Conservation (phyloP, 1,140 invertebrate genomes). For the Zaprionus inermis region DNA sequence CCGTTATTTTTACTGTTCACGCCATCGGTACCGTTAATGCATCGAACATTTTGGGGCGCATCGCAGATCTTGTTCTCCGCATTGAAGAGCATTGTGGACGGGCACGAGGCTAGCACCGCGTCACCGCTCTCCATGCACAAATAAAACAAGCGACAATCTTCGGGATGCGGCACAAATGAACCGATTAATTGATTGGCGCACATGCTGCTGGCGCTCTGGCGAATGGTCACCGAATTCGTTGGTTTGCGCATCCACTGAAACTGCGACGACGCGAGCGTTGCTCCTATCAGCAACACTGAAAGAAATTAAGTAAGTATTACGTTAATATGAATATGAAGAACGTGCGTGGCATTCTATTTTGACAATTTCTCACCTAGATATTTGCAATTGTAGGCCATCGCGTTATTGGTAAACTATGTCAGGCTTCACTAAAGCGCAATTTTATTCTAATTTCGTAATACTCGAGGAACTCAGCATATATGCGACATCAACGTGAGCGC, state of each 20-base stretch:
- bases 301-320: not conserved
- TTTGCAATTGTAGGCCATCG: slow-evolving; percentile 21
- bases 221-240: slow-evolving; percentile 70
- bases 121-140: slow-evolving; percentile 74
- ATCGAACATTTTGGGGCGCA: slow-evolving; percentile 60
- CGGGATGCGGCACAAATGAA: slow-evolving; percentile 68
- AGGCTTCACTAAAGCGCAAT: slow-evolving; percentile 56
- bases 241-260: slow-evolving; percentile 48
- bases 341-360: not conserved
- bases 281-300: slow-evolving; percentile 8
- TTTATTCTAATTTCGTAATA: slow-evolving; percentile 75
- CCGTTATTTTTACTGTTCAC: not conserved
- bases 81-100: slow-evolving; percentile 75
- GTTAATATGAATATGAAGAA: too few species aligned
- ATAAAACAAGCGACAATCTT: slow-evolving; percentile 72
- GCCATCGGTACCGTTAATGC: slow-evolving; percentile 42
- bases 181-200: slow-evolving; percentile 64
- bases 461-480: slow-evolving; percentile 63
- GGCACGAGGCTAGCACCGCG: slow-evolving; percentile 70
- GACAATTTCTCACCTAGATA: slow-evolving; percentile 12
- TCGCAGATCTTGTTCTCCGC: slow-evolving; percentile 69
- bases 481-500: slow-evolving; percentile 35
- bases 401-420: slow-evolving; percentile 33
- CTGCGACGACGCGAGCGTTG: slow-evolving; percentile 3
- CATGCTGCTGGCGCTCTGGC: slow-evolving; percentile 53